Conservation (phyloP, 2,113 vertebrate genomes). For the Carassius carassius region DNA sequence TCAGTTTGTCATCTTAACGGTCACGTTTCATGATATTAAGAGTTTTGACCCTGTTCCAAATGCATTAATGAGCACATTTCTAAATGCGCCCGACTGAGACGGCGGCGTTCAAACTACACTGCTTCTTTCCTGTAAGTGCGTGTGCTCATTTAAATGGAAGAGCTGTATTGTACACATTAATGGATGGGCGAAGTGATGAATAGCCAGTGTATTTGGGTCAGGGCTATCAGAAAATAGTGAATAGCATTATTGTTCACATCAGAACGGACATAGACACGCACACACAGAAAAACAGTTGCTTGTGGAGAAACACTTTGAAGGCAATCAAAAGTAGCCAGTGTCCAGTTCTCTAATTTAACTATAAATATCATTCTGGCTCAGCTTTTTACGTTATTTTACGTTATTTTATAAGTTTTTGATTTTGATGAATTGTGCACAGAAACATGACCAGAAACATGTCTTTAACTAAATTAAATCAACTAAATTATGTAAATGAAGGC, state of each 20-base stretch:
- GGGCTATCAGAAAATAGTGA: conserved; percentile 41
- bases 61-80: neutral
- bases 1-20: neutral
- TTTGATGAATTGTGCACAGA: no score
- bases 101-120: neutral
- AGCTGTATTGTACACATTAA: conserved; percentile 40
- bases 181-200: conserved; percentile 37
- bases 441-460: no score
- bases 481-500: no score
- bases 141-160: conserved; percentile 35
- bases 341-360: neutral
- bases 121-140: neutral
- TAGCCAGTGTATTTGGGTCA: conserved; percentile 51
- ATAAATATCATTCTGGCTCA: conserved; percentile 15
- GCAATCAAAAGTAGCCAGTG: neutral
- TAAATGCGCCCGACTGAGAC: neutral
- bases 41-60: conserved; percentile 24
- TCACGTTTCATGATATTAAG: neutral
- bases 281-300: conserved; percentile 8
- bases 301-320: conserved; percentile 11
- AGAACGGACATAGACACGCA: neutral
- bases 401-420: no score
- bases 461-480: no score
- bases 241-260: conserved; percentile 38
- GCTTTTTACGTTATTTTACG: neutral